A percentile compares a stretch with the other conserved stretches of the same genome.
Evolutionary conservation across 2,888 invertebrate genomes (phyloP).

Genomic region (Strigamia maritima): DNA sequence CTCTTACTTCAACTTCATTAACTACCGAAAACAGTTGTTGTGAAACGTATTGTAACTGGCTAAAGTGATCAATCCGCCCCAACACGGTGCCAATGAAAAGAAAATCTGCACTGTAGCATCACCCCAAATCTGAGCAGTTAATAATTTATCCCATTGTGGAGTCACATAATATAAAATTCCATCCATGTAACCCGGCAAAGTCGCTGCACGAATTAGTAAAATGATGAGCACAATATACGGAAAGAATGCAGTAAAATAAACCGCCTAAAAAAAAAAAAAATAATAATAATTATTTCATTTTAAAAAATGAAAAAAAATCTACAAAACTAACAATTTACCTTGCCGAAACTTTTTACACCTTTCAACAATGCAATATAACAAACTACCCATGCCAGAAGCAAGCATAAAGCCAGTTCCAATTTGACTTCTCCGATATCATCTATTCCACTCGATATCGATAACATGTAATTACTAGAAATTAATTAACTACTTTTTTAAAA

Average conservation of each 20-base stretch:
- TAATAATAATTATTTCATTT: background rate
- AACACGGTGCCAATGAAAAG: constrained; percentile 42
- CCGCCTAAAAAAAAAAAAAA: constrained; percentile 61
- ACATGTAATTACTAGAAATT: constrained; percentile 50
- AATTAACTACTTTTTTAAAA: no score
- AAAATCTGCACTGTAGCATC: constrained; percentile 42
- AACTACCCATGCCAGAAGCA: constrained; percentile 73
- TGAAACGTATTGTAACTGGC: constrained; percentile 42
- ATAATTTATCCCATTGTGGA: constrained; percentile 70
- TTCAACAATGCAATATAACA: constrained; percentile 74
- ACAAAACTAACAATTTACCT: constrained; percentile 53
- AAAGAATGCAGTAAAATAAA: constrained; percentile 72
- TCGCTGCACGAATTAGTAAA: constrained; percentile 72
- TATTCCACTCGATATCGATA: constrained; percentile 50
- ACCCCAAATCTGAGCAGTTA: constrained; percentile 58
- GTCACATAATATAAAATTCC: constrained; percentile 76
- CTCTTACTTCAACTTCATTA: no score
- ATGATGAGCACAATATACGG: constrained; percentile 72
- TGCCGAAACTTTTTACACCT: constrained; percentile 75
- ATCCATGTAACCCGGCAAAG: constrained; percentile 71
- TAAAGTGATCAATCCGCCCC: constrained; percentile 42
- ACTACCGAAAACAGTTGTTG: constrained; percentile 42
- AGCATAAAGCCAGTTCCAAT: constrained; percentile 68
- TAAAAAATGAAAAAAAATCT: background rate
- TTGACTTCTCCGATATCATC: constrained; percentile 50